phyloP scores from a whole-genome alignment of 2,797 vertebrate genomes.

The Pipistrellus nathusii region DNA sequence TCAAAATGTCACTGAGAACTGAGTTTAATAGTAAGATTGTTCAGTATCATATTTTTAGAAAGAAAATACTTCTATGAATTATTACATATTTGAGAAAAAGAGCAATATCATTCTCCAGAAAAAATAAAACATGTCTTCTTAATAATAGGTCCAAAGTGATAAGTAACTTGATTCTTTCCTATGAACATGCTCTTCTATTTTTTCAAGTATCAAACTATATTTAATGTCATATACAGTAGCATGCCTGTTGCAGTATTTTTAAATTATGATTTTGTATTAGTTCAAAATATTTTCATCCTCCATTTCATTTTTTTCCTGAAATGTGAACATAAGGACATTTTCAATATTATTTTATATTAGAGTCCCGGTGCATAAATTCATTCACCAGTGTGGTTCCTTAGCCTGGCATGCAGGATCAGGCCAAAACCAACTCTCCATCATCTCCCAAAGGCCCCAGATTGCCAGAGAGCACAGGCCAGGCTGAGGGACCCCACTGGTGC shows the following conservation, averaged over 20 bases:
- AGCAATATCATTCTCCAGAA: not conserved
- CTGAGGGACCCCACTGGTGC: too few species aligned
- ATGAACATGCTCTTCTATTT: not conserved
- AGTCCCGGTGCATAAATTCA: not conserved
- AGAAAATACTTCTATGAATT: constrained; percentile 14
- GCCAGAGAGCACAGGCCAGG: too few species aligned
- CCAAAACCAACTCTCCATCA: too few species aligned
- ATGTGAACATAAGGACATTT: not conserved
- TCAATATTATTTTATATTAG: not conserved
- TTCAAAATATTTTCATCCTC: constrained; percentile 17
- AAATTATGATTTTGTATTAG: constrained; percentile 26
- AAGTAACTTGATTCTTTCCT: not conserved
- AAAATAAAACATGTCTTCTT: not conserved
- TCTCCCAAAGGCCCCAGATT: too few species aligned
- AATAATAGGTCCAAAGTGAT: not conserved
- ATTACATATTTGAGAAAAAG: constrained; percentile 54
- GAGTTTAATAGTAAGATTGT: not conserved
- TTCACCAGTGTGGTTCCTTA: too few species aligned
- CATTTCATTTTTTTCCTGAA: constrained; percentile 32
- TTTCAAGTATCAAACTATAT: constrained; percentile 36
- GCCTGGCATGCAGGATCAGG: too few species aligned
- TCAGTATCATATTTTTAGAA: not conserved
- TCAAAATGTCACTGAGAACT: not conserved
- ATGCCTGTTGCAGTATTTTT: constrained; percentile 44
- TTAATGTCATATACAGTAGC: not conserved